A percentile compares a stretch with the other conserved stretches of the same genome.
Evolutionary conservation across 1,140 invertebrate species (phyloP).

Genomic region (Drosophila pseudoobscura): DNA sequence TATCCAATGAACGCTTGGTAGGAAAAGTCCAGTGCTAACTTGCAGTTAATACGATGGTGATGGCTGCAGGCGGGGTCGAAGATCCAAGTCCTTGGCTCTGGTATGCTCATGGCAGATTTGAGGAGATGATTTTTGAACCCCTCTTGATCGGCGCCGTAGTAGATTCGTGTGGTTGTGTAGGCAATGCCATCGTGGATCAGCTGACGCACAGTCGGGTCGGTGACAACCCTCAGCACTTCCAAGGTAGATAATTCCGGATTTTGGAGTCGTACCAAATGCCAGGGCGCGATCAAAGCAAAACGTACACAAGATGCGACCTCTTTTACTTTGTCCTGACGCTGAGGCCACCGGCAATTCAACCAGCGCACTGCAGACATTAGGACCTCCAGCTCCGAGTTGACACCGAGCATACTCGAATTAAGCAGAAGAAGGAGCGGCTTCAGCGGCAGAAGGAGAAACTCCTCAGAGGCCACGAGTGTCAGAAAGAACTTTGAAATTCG

Average conservation of each 20-base stretch:
- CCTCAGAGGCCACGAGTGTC: slow-evolving; percentile 48
- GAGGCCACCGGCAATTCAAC: slow-evolving; percentile 52
- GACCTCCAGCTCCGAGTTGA: slow-evolving; percentile 59
- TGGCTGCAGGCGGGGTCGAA: slow-evolving; percentile 51
- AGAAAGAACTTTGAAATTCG: slow-evolving; percentile 51
- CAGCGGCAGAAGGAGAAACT: slow-evolving; percentile 45
- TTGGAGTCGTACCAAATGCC: slow-evolving; percentile 45
- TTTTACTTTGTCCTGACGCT: slow-evolving; percentile 14
- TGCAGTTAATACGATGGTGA: slow-evolving; percentile 59
- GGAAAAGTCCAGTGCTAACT: slow-evolving; percentile 25
- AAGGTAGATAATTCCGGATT: slow-evolving; percentile 1
- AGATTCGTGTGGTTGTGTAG: slow-evolving; percentile 52
- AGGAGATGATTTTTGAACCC: slow-evolving; percentile 43
- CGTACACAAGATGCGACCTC: slow-evolving; percentile 29
- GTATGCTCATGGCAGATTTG: slow-evolving; percentile 16
- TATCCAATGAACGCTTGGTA: slow-evolving; percentile 46
- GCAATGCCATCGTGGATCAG: slow-evolving; percentile 55
- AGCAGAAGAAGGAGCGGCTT: slow-evolving; percentile 32
- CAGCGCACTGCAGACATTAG: slow-evolving; percentile 62
- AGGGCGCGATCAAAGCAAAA: slow-evolving; percentile 54
- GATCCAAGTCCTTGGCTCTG: slow-evolving; percentile 49
- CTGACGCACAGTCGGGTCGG: slow-evolving; percentile 32
- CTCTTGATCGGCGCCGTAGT: slow-evolving; percentile 43
- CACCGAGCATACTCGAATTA: slow-evolving; percentile 32
- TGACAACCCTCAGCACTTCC: slow-evolving; percentile 25